phyloP scores from a whole-genome alignment of 2,113 vertebrate genomes.

The Montifringilla adamsi region DNA sequence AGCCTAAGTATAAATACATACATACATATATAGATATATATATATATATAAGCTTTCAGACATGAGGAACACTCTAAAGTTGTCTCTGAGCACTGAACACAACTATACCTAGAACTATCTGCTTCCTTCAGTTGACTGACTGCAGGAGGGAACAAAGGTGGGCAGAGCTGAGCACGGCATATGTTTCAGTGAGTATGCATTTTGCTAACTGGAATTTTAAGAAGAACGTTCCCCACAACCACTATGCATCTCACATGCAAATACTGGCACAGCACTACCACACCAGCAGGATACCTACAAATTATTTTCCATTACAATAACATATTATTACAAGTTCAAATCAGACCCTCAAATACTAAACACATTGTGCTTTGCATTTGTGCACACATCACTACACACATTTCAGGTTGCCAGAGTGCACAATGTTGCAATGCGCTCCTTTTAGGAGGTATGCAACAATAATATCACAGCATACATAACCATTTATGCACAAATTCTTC shows the following conservation, averaged over 20 bases:
- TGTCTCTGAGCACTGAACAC: not conserved
- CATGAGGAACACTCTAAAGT: not conserved
- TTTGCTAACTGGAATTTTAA: not conserved
- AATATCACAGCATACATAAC: not conserved
- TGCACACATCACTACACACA: not conserved
- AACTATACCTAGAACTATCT: not conserved
- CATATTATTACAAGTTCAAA: not conserved
- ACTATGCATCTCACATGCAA: not conserved
- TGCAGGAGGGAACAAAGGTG: not conserved
- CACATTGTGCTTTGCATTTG: rapidly evolving
- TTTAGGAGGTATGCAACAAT: not conserved
- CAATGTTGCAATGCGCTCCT: not conserved
- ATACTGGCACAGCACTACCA: not conserved
- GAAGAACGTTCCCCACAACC: not conserved
- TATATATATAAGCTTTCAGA: not conserved
- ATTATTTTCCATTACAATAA: not conserved
- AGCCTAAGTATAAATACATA: not conserved
- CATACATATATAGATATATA: too few relatives aligned
- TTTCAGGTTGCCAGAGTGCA: not conserved
- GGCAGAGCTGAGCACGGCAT: not conserved
- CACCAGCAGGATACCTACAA: not conserved
- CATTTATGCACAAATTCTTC: not conserved
- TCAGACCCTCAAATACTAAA: not conserved
- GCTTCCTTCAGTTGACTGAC: not conserved
- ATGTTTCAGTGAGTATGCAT: not conserved